Evolutionary conservation across 1,140 invertebrate species (phyloP), one percentile per base, ranked within the genome.

Genomic region (Rhizoglyphus robini): DNA sequence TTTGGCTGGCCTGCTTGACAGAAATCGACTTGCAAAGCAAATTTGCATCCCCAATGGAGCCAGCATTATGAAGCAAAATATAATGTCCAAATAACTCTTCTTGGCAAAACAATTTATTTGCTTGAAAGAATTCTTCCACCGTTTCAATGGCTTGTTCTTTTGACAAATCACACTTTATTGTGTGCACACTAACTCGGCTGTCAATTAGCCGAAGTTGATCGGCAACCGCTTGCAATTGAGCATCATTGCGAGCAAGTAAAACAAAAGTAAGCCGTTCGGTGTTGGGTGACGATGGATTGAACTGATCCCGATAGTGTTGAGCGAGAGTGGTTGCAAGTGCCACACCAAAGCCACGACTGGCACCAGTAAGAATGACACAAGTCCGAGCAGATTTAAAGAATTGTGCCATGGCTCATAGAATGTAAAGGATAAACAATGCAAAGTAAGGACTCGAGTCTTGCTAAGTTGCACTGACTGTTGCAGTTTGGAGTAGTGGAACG

Each of bases 1-100:
- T 67, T 48, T 74, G 70, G 15, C 49, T 31, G 3, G 69, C 66
- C 63, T 73, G 74, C 62, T 79, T 77, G 77, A 86, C 82, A 36
- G 79, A 76, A 34, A 46, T 64, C 25, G 60, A 57, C 18, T 68
- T 69, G 82, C 81, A 67, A 75, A 68, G 74, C 69, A 86, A 79
- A 0, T 79, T 75, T 29, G 87, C 73, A 75, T 87, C 82, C n/a
- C 91, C 91, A 32, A 92, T 70, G 0, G 86, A 84, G 3, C 88
- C 93, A 8, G 86, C 90, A 82, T 96, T 96, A 72, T 96, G 91
- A 63, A 96, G 81, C 18, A 96, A 80, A 3, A 94, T 74, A 29
- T 79, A 80, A 62, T 82, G 79, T 58, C 18, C 36, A 41, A 41
- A 41, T 41, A 41, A 11, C 36, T 41, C 18, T 18, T 41, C 8